Base-by-base conservation (phyloP, 2,888 invertebrate species). In the Homarus gammarus region DNA sequence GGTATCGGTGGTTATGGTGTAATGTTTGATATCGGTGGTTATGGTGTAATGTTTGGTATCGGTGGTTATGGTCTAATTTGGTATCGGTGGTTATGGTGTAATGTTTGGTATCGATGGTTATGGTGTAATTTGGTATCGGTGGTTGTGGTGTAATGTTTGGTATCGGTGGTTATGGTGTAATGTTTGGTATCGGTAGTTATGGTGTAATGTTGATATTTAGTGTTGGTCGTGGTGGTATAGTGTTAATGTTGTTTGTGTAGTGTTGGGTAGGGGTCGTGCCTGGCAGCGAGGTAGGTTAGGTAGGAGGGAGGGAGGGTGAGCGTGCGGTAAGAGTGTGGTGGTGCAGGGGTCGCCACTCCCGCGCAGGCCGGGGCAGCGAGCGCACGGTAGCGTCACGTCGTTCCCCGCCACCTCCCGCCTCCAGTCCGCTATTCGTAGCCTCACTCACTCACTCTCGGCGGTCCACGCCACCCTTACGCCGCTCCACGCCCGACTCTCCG, bases 301-400 rank as follows among this genome's bases (percentile, higher is more conserved):
- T 8, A 27, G 22, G 82, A 68, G 73, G 75, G 72, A 44, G 72
- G 82, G 61, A n/a, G 36, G 78, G 72, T 33, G 27, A 73, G 27
- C 38, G 87, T 31, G 73, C 33, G 51, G 79, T 49, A 79, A 36
- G 56, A 51, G 70, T 44, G 78, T 68, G 72, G 84, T 22, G 31
- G 79, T 64, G 64, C 72, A 44, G 72, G 68, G 27, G 27, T 51
- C 61, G 64, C 49, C 89, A 89, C 84, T 89, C 84, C 89, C 81
- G 89, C 89, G 89, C 89, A 85, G 81, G 85, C 79, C 85, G 85
- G 81, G 73, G 40, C 40, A 56, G 73, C 56, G 82, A 81, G 44
- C 79, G 75, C 85, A 89, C 82, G 73, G 81, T 38, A 38, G 79
- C 81, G 81, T 81, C 89, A 61, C 79, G 81, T 15, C 84, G 78